Conservation (phyloP, 2,888 invertebrate genomes). For the Dryadula phaetusa region DNA sequence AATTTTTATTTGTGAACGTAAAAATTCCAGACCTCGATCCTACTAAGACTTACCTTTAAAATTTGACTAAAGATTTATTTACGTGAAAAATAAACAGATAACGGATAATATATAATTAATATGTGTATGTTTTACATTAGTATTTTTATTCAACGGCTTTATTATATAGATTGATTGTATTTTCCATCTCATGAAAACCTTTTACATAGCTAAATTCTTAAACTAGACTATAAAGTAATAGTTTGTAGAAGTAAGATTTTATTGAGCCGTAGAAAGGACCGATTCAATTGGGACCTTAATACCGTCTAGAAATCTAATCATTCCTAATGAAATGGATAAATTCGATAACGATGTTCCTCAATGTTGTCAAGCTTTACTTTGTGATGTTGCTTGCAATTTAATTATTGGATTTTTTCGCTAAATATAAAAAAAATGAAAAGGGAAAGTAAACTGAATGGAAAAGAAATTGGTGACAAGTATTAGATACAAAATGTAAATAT, state of each 20-base stretch:
- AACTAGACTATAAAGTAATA: not conserved
- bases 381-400: not conserved
- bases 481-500: not conserved
- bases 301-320: slow-evolving; percentile 22
- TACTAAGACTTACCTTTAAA: no score
- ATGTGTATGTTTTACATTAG: no score
- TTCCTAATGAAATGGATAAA: slow-evolving; percentile 18
- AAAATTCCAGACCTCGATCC: no score
- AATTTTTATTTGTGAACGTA: no score
- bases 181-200: not conserved
- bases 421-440: not conserved
- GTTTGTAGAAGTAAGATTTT: slow-evolving; percentile 9
- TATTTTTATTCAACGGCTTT: no score
- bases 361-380: slow-evolving; percentile 7
- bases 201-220: not conserved
- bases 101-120: no score
- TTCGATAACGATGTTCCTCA: slow-evolving; percentile 15
- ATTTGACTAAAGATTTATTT: no score
- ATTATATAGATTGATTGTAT: no score
- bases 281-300: slow-evolving; percentile 19
- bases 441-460: not conserved
- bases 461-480: not conserved
- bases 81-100: no score
- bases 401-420: slow-evolving; percentile 6
- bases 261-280: slow-evolving; percentile 11